Base-by-base conservation (phyloP, 2,888 invertebrate species). In the Drosophila robusta region DNA sequence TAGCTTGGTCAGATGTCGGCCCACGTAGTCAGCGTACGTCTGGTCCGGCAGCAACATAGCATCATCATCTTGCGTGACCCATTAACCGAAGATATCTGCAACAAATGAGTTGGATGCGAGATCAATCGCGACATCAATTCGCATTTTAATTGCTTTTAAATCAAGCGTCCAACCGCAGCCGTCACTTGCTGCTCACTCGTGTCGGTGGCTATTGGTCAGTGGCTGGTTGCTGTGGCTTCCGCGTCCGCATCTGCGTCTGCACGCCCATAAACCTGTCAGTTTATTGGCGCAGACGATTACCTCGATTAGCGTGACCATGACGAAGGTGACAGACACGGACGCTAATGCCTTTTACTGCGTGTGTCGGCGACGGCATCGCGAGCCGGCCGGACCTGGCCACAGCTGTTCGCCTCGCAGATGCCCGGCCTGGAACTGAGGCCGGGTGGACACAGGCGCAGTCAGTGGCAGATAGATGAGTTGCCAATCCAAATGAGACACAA, bases 11-110 rank as follows among this genome's bases (percentile, higher is more conserved):
- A 81, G 64, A 55, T 79, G 71, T 61, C 75, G 87, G 67, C 72
- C 77, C 74, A 87, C 85, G 51, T 89, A 86, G 76, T 86, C 89
- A 61, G 96, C 96, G 93, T 96, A 96, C 87, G 95, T 96, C 93
- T 96, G 95, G 93, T 96, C 96, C 84, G 96, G 96, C 93, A 95
- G 94, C 93, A 96, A 94, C 95, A 95, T 94, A 89, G 90, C 78
- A 80, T 69, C 74, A 69, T 46, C 78, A 70, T 69, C 63, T 64
- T 75, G 79, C 70, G 75, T 78, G 79, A 75, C 75, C 78, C 75
- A 75, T 75, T 65, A 75, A 75, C 78, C 70, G 47, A 65, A 42
- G 65, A 49, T 42, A 76, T 50, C 76, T 76, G 76, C 54, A 58
- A 66, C 45, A 75, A 66, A 64, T 67, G 61, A 60, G 51, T 56